Evolutionary conservation across 2,113 vertebrate genomes (phyloP).

Genomic region (Solenodon paradoxus): DNA sequence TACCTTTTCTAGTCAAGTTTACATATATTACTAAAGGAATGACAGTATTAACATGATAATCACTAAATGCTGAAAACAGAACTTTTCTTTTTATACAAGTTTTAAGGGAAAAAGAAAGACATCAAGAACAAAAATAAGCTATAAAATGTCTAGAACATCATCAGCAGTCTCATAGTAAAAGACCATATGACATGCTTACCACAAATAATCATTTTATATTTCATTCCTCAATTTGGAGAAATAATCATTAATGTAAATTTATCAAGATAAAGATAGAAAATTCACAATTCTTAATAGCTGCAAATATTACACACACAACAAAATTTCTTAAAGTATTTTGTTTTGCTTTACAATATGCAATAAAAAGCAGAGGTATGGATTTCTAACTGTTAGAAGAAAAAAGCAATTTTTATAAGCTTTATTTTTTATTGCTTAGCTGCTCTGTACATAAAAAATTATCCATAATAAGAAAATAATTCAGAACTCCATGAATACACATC

Average conservation of each 20-base stretch:
- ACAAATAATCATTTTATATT: constrained; percentile 59
- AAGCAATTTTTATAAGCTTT: constrained; percentile 33
- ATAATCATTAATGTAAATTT: constrained; percentile 8
- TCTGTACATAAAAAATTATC: constrained; percentile 20
- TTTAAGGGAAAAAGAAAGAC: background rate
- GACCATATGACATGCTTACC: constrained; percentile 7
- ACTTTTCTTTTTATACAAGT: background rate
- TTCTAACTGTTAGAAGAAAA: constrained; percentile 76
- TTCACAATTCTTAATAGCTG: background rate
- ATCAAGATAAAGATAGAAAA: constrained; percentile 33
- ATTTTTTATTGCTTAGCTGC: background rate
- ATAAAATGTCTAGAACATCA: constrained; percentile 1
- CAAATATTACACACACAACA: constrained; percentile 31
- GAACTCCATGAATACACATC: background rate
- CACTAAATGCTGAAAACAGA: background rate
- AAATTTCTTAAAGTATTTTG: constrained; percentile 36
- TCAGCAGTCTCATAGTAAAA: background rate
- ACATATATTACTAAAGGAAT: background rate
- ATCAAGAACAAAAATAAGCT: background rate
- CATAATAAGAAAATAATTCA: constrained; percentile 15
- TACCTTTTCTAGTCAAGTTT: constrained; percentile 40
- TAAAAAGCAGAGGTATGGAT: constrained; percentile 70
- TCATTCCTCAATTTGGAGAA: constrained; percentile 23
- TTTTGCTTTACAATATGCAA: constrained; percentile 46
- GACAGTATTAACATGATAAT: background rate